Percentiles rank a stretch among this genome's conserved stretches.
Conservation (phyloP, 2,113 vertebrate genomes). For the Dendrocopos noguchii region DNA sequence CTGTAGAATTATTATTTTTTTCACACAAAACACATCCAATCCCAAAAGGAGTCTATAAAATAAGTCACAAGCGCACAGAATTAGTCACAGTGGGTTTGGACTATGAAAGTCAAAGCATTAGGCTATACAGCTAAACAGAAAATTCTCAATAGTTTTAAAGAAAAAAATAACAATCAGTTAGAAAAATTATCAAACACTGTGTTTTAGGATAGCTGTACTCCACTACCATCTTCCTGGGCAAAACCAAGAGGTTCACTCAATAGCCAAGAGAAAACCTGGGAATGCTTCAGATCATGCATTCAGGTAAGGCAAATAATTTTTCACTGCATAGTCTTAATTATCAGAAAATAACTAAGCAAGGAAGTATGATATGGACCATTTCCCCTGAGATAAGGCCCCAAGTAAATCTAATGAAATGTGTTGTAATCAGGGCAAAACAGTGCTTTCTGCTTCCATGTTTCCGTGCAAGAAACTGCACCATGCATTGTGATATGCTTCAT, state of each 20-base stretch:
- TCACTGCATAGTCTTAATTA: not conserved
- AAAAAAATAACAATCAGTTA: not conserved
- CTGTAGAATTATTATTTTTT: not conserved
- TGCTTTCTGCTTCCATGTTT: not conserved
- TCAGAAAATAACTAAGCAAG: not conserved
- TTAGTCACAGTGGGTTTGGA: not conserved
- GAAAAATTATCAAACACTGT: not conserved
- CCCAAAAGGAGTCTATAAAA: not conserved
- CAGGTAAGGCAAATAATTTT: not conserved
- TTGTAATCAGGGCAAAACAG: not conserved
- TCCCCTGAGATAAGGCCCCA: not conserved
- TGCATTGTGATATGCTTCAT: not conserved
- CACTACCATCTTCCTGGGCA: not conserved
- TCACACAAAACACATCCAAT: not conserved
- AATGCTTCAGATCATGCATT: not conserved
- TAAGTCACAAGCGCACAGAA: not conserved
- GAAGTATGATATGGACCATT: not conserved
- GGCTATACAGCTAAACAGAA: not conserved
- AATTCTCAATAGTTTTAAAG: not conserved
- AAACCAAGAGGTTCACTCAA: not conserved
- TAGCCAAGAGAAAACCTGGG: not conserved
- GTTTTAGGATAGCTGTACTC: not conserved
- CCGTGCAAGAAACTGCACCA: not conserved
- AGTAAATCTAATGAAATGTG: not conserved
- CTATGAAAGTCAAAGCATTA: not conserved